Evolutionary conservation across 1,140 invertebrate genomes (phyloP), one percentile per base, ranked within the genome.

Genomic region (Oreohelix idahoensis): DNA sequence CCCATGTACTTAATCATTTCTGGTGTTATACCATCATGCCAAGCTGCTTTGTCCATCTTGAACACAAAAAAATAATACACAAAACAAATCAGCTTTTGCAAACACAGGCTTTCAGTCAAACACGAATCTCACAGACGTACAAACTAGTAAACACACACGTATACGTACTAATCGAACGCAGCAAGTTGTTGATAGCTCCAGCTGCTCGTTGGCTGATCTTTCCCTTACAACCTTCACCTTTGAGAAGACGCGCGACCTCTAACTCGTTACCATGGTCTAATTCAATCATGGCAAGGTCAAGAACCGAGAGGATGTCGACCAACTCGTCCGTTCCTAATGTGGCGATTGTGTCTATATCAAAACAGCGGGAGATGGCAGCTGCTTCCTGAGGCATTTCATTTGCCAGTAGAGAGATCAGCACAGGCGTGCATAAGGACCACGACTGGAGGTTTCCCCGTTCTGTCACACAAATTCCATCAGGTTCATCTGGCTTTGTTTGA

Each of bases 201-300:
- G 36, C 71, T 29, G 71, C 26, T n/a, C 71, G 36, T 36, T 74
- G 71, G 42, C 71, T 74, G 23, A 74, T 23, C 23, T 49, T 74
- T 32, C 8, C 38, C 5, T 32, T 29, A 8, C n/a, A 5, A 66
- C 63, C n/a, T 29, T 66, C 63, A 32, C 63, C 63, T 66, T 66
- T 35, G 20, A 66, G 63, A 66, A 66, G 11, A 32, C 63, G 23
- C 63, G 11, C 29, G 63, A n/a, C 63, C 5, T 29, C 8, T 13
- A 32, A 0, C 63, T 29, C 29, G 20, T 66, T n/a, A 32, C 29
- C 63, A 8, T 66, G 63, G 32, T 32, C 63, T 23, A 66, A 66
- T 66, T 66, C 63, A 29, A 17, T 66, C 11, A 66, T 29, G 5
- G 63, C 29, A 11, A 32, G n/a, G 29, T 66, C 63, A 32, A 66